Percentiles rank a stretch among this genome's conserved stretches.
These are phyloP conservation scores for Cervus canadensis DNA, from an alignment of 2,113 vertebrate species.

Conservation along the genomic window DNA sequence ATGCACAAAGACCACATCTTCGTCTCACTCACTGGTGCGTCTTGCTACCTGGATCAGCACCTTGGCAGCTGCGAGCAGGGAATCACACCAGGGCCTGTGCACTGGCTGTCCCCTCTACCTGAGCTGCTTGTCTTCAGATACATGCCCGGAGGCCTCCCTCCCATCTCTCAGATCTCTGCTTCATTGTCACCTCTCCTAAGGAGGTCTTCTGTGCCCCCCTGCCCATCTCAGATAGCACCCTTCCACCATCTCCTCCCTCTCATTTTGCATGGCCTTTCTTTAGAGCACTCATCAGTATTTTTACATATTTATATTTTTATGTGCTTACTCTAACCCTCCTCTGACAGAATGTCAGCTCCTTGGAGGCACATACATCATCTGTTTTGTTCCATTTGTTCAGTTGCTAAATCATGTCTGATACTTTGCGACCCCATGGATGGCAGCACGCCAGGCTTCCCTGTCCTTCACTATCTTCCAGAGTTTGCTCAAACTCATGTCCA, in stretches of 20 bases:
- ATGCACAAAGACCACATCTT: neutral
- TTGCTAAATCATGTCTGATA: neutral
- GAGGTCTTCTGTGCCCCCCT: neutral
- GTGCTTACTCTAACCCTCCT: neutral
- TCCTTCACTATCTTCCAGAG: neutral
- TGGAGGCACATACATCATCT: neutral
- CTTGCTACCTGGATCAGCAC: neutral
- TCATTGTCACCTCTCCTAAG: neutral
- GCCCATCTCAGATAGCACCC: neutral
- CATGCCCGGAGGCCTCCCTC: neutral
- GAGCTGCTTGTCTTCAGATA: neutral
- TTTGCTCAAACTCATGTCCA: neutral
- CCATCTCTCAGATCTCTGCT: neutral
- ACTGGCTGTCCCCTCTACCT: neutral
- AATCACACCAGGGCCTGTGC: neutral
- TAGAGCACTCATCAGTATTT: neutral
- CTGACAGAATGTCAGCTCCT: neutral
- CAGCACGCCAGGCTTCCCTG: neutral
- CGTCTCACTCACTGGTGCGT: neutral
- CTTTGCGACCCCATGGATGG: neutral
- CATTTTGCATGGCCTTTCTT: too few species aligned
- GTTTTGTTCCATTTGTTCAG: neutral
- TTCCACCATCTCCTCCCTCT: neutral
- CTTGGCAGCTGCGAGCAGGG: fast-evolving
- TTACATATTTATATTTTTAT: neutral